Percentiles rank a stretch among this genome's conserved stretches.
These are phyloP conservation scores for Drosophila longiperda DNA, from an alignment of 2,888 invertebrate species.

Conservation along the genomic window DNA sequence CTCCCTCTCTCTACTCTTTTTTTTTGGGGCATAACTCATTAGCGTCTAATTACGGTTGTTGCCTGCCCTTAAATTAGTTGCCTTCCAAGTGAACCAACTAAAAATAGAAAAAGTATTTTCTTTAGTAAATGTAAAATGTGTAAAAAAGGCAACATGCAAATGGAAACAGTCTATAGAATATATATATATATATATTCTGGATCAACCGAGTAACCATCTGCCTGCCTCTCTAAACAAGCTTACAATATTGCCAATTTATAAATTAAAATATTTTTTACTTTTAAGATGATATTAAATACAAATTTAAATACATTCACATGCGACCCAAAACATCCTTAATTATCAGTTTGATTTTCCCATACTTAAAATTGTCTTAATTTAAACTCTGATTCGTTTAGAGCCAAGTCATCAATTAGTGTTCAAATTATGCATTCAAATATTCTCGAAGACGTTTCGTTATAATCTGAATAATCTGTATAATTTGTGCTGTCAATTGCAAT, in stretches of 20 bases:
- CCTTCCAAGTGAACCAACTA: slow-evolving; percentile 2
- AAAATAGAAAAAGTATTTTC: not conserved
- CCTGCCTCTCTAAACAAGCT: not conserved
- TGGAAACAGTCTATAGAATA: not conserved
- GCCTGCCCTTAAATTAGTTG: slow-evolving; percentile 61
- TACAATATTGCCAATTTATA: not conserved
- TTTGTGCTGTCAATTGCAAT: slow-evolving; percentile 7
- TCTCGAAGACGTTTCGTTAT: slow-evolving; percentile 27
- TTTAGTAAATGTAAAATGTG: not conserved
- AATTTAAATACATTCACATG: not conserved
- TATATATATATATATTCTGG: not conserved
- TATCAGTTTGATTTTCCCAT: not conserved
- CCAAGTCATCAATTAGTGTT: slow-evolving; percentile 46
- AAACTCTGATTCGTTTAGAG: not conserved
- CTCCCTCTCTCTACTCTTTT: not conserved
- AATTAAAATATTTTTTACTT: not conserved
- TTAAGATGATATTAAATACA: not conserved
- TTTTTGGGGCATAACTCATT: slow-evolving; percentile 58
- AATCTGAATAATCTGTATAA: slow-evolving; percentile 34
- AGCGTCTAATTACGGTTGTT: slow-evolving; percentile 65
- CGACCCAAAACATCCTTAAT: not conserved
- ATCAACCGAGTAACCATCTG: not conserved
- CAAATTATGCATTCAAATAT: slow-evolving; percentile 31
- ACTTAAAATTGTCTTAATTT: not conserved
- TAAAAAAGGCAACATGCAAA: not conserved